A percentile compares a stretch with the other conserved stretches of the same genome.
Conservation (phyloP, 2,113 vertebrate species). For the Sorex fumeus region DNA sequence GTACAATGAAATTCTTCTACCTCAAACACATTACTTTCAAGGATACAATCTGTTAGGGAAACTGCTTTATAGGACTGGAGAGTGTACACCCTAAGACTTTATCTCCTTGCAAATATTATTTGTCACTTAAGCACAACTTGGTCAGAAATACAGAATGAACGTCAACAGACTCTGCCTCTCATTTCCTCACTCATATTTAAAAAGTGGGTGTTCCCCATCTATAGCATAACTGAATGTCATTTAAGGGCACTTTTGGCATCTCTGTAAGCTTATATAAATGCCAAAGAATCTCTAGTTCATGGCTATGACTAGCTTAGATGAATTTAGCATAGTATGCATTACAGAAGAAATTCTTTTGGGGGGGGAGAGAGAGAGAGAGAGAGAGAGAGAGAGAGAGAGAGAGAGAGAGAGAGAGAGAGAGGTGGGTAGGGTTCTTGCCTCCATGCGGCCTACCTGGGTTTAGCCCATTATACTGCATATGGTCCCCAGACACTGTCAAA, state of each 20-base stretch:
- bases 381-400: too few species aligned
- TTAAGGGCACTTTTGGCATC: not conserved
- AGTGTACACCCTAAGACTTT: not conserved
- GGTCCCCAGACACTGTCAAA: too few species aligned
- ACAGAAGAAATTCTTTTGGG: not conserved
- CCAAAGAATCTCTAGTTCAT: not conserved
- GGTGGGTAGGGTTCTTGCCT: too few species aligned
- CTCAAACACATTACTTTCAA: slow-evolving; percentile 28
- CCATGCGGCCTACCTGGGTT: too few species aligned
- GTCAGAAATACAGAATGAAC: not conserved
- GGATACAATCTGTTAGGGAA: not conserved
- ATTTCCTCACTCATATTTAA: not conserved
- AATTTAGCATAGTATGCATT: not conserved
- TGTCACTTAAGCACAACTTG: not conserved
- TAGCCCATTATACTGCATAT: too few species aligned
- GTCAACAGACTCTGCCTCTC: not conserved
- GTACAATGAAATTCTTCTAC: not conserved
- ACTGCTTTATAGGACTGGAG: not conserved
- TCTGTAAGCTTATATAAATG: not conserved
- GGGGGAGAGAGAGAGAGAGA: too few species aligned
- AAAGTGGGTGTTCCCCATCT: not conserved
- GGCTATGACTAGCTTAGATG: not conserved
- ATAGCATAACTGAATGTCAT: not conserved
- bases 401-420: too few species aligned
- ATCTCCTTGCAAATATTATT: not conserved